A percentile compares a stretch with the other conserved stretches of the same genome.
phyloP scores from a whole-genome alignment of 2,113 vertebrate genomes.

The Amphiprion ocellaris region DNA sequence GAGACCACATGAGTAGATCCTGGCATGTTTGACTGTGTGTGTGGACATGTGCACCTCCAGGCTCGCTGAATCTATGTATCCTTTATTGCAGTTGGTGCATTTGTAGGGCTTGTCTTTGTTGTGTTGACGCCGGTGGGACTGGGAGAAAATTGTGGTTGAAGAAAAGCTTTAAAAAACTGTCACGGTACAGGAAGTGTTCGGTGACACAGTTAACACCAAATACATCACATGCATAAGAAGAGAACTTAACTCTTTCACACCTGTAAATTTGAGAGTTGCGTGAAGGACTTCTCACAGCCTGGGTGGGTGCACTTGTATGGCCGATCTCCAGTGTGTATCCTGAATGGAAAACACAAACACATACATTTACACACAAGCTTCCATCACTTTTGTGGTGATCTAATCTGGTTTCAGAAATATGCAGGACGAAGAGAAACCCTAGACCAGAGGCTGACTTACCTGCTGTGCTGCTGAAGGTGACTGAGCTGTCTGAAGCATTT shows the following conservation, averaged over 20 bases:
- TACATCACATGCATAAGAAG: not conserved
- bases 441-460: constrained; percentile 84
- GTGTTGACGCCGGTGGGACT: constrained; percentile 99
- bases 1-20: constrained; percentile 97
- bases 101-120: constrained; percentile 99
- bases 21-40: constrained; percentile 97
- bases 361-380: constrained; percentile 18
- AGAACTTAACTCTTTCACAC: constrained; percentile 75
- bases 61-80: constrained; percentile 93
- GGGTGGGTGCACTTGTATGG: constrained; percentile 96
- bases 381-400: constrained; percentile 23
- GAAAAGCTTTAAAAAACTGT: constrained; percentile 13
- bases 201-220: not conserved
- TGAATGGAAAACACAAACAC: constrained; percentile 76
- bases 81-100: constrained; percentile 98
- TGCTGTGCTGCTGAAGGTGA: constrained; percentile 98
- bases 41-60: constrained; percentile 96
- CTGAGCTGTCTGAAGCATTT: constrained; percentile 97
- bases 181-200: not conserved
- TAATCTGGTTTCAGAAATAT: constrained; percentile 9
- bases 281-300: constrained; percentile 98
- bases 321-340: constrained; percentile 97
- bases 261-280: constrained; percentile 98
- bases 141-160: constrained; percentile 34
- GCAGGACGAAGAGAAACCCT: constrained; percentile 48